Conservation (phyloP, 2,113 vertebrate genomes). For the Cathartes aura region DNA sequence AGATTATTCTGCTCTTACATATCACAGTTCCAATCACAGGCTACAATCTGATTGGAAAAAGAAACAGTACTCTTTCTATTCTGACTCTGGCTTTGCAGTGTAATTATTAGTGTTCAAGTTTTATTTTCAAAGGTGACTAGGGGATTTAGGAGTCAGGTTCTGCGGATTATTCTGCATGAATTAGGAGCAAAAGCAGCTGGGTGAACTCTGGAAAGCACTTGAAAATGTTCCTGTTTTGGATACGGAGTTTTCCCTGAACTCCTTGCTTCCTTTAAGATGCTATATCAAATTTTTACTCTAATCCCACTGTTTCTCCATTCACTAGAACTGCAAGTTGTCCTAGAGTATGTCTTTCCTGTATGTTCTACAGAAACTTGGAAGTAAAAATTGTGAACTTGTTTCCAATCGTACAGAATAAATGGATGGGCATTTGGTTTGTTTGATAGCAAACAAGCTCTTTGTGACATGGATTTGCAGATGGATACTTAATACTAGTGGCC, state of each 20-base stretch:
- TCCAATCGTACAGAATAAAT: not conserved
- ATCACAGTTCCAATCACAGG: not conserved
- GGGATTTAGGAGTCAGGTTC: not conserved
- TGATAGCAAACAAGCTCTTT: not conserved
- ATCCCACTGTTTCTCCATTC: not conserved
- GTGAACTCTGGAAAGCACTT: not conserved
- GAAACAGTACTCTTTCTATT: not conserved
- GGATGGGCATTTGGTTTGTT: not conserved
- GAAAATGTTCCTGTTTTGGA: not conserved
- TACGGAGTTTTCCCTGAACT: not conserved
- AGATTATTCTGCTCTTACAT: not conserved
- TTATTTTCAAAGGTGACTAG: not conserved
- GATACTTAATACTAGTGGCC: not conserved
- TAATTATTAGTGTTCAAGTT: not conserved
- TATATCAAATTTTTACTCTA: not conserved
- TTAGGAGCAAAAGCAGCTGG: not conserved
- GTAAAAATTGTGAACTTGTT: not conserved
- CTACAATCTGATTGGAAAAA: not conserved
- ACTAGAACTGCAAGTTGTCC: not conserved
- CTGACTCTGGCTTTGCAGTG: not conserved
- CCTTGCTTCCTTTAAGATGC: not conserved
- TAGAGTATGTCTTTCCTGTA: not conserved
- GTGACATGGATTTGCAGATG: not conserved
- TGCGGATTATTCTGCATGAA: not conserved
- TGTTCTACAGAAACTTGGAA: not conserved